Evolutionary conservation across 2,888 invertebrate species (phyloP).

Genomic region (Fragum fragum): DNA sequence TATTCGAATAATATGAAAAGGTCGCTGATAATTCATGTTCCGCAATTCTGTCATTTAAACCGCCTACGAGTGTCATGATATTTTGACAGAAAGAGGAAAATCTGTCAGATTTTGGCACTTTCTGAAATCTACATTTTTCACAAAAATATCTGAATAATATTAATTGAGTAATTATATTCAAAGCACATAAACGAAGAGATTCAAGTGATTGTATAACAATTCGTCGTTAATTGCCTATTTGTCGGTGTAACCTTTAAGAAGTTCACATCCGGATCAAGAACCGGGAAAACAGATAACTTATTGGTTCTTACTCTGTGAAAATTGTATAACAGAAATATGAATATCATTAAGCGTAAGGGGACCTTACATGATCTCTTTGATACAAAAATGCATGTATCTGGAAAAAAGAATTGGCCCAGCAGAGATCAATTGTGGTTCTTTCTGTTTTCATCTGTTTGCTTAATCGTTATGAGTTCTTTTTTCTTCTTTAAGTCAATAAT

Average conservation of each 20-base stretch:
- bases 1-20: too few species aligned
- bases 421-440: too few species aligned
- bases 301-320: too few species aligned
- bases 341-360: too few species aligned
- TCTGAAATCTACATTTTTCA: not conserved
- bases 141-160: not conserved
- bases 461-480: too few species aligned
- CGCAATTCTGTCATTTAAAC: not conserved
- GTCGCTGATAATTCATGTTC: not conserved
- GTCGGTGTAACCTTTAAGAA: not conserved
- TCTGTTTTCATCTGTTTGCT: too few species aligned
- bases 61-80: not conserved
- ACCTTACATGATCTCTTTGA: too few species aligned
- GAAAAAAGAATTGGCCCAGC: too few species aligned
- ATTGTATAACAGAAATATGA: too few species aligned
- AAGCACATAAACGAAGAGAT: not conserved
- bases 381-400: too few species aligned
- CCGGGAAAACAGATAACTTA: too few species aligned
- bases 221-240: not conserved
- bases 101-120: not conserved
- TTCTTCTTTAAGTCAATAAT: too few species aligned
- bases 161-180: not conserved
- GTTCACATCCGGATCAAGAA: not conserved
- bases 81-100: conserved; percentile 6
- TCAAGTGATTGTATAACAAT: not conserved